Percentiles rank a stretch among this genome's conserved stretches.
Conservation (phyloP, 2,797 vertebrate genomes). For the Rhadinocentrus ornatus region DNA sequence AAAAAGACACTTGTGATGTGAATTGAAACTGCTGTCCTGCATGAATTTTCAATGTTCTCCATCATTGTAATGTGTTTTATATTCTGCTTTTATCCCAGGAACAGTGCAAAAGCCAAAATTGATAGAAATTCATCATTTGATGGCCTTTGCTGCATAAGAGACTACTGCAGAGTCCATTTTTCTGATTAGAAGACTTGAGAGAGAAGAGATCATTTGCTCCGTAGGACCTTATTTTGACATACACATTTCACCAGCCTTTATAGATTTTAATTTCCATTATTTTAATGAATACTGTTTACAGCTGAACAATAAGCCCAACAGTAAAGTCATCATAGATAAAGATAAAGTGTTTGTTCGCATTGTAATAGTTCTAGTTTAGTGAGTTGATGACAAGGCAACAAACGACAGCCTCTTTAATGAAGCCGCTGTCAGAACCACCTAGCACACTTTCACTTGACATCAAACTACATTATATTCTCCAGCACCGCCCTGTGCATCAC, state of each 20-base stretch:
- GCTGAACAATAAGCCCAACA: background rate
- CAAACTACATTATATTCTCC: constrained; percentile 47
- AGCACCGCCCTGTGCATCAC: constrained; percentile 21
- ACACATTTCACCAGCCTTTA: constrained; percentile 17
- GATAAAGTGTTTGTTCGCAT: constrained; percentile 44
- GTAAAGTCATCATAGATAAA: constrained; percentile 3
- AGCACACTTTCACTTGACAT: constrained; percentile 48
- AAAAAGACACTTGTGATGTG: background rate
- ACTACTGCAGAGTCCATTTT: constrained; percentile 36
- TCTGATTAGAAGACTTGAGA: constrained; percentile 34
- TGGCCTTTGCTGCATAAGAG: constrained; percentile 35
- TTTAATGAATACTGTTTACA: constrained; percentile 13
- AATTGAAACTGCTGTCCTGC: background rate
- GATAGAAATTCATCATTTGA: constrained; percentile 57
- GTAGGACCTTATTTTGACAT: background rate
- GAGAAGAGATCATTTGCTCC: constrained; percentile 32
- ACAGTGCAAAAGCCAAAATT: constrained; percentile 12
- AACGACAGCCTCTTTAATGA: constrained; percentile 51
- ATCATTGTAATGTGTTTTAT: constrained; percentile 1
- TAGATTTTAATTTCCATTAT: constrained; percentile 15
- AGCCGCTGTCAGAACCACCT: constrained; percentile 44
- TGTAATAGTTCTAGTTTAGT: constrained; percentile 38
- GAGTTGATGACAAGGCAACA: constrained; percentile 59
- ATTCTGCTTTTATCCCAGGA: background rate
- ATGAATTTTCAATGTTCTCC: background rate